phyloP scores from a whole-genome alignment of 2,113 vertebrate species.

The Oryzias curvinotus region DNA sequence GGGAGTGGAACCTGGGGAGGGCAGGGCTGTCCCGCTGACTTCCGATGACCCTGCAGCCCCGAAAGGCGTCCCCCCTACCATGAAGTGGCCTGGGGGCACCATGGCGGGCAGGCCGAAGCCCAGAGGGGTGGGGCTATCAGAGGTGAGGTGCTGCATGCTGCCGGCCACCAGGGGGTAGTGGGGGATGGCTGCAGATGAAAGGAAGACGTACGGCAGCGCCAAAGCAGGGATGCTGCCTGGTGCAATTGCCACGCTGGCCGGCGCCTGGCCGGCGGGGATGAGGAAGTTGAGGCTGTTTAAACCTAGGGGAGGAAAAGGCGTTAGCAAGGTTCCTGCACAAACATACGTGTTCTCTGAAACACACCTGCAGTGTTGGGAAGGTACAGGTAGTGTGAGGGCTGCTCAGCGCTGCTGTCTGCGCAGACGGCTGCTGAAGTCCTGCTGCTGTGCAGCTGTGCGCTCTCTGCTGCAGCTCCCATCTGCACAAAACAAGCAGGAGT shows the following conservation, averaged over 20 bases:
- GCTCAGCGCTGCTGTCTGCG: constrained; percentile 40
- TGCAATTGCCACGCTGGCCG: constrained; percentile 63
- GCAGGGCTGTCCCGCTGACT: constrained; percentile 4
- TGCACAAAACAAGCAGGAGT: neutral
- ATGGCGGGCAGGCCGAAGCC: constrained; percentile 77
- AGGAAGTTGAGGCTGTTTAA: constrained; percentile 83
- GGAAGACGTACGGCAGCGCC: constrained; percentile 83
- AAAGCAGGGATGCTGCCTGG: constrained; percentile 73
- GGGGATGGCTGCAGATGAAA: constrained; percentile 81
- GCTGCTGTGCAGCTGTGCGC: neutral
- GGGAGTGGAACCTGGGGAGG: constrained; percentile 59
- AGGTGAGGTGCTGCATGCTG: constrained; percentile 37
- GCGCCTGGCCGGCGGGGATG: constrained; percentile 76
- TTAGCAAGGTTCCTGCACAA: neutral
- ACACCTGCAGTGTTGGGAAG: constrained; percentile 84
- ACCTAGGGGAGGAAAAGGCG: constrained; percentile 38
- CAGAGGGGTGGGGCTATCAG: constrained; percentile 56
- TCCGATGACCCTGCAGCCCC: constrained; percentile 56
- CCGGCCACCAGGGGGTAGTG: constrained; percentile 78
- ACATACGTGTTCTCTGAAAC: neutral
- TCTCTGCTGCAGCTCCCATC: constrained; percentile 8
- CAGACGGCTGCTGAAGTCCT: constrained; percentile 19
- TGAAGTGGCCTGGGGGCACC: constrained; percentile 70
- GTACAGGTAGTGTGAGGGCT: constrained; percentile 82
- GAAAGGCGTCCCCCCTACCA: constrained; percentile 71